Base-by-base conservation (phyloP, 2,888 invertebrate species). In the Mylabris sibirica region DNA sequence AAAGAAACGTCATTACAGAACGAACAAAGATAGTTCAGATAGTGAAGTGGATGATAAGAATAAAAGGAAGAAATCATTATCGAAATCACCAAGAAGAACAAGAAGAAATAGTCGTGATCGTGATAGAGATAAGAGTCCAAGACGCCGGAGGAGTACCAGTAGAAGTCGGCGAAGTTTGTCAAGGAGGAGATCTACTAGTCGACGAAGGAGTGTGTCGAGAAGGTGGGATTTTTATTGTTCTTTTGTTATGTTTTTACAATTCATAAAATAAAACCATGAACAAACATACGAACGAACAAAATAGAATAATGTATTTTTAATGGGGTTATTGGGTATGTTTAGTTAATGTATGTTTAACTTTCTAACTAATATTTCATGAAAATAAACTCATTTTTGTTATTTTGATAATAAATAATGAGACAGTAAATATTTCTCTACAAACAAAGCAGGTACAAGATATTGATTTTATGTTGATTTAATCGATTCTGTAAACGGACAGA, bases 1-100 rank as follows among this genome's bases (percentile, higher is more conserved):
- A 82, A 94, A 94, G 82, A 96, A 96, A 81, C 89, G 96, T 11
- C 95, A 96, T 74, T 96, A 96, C 82, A 89, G 95, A 14, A 94
- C 93, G 66, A 95, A 95, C 81, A 92, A 93, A 69, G 94, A 94
- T 80, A 94, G 83, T 70, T 80, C 81, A 4, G 81, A 80, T 69
- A 81, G 80, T 69, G 81, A 81, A 66, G 75, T 76, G 49, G 81
- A 86, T 81, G 86, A 85, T 44, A 85, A 86, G 64, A 78, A 80
- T 60, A 81, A 78, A 78, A 70, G 82, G 83, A 78, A 82, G 79
- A 77, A 80, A 72, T 82, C 81, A 26, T 68, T 76, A 17, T 79
- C 81, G 49, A 79, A 81, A 67, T 80, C 81, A 49, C 79, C 81
- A 14, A 78, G 81, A 70, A 72, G 82, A 14, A 60, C 17, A 9